These are phyloP conservation scores for Antheraea pernyi DNA, from an alignment of 1,140 invertebrate genomes.

Conservation along the genomic window DNA sequence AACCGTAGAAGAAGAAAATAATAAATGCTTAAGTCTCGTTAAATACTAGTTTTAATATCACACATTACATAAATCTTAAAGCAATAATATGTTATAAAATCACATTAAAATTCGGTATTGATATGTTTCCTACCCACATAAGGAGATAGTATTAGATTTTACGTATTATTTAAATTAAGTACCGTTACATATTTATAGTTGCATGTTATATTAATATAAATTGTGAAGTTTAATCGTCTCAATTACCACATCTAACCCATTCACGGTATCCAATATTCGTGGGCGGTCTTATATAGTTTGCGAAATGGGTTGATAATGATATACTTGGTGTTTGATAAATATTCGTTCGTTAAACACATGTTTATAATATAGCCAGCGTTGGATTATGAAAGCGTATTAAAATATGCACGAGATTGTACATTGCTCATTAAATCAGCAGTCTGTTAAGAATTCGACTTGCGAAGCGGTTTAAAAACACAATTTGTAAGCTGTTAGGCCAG, in stretches of 20 bases:
- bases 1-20: too few species aligned
- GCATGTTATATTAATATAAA: background rate
- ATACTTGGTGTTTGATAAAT: background rate
- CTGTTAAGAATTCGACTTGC: background rate
- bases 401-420: background rate
- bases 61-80: too few species aligned
- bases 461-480: background rate
- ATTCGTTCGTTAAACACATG: background rate
- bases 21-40: too few species aligned
- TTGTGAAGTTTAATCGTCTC: background rate
- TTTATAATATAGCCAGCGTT: background rate
- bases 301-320: background rate
- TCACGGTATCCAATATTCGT: background rate
- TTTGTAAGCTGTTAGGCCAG: background rate
- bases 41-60: too few species aligned
- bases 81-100: too few species aligned
- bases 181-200: too few species aligned
- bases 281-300: background rate
- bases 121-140: too few species aligned
- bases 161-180: too few species aligned
- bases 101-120: too few species aligned
- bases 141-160: too few species aligned
- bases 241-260: background rate
- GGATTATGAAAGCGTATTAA: background rate
- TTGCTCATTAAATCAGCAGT: constrained; percentile 1